Base-by-base conservation (phyloP, 2,888 invertebrate genomes). In the Beris morrisii region DNA sequence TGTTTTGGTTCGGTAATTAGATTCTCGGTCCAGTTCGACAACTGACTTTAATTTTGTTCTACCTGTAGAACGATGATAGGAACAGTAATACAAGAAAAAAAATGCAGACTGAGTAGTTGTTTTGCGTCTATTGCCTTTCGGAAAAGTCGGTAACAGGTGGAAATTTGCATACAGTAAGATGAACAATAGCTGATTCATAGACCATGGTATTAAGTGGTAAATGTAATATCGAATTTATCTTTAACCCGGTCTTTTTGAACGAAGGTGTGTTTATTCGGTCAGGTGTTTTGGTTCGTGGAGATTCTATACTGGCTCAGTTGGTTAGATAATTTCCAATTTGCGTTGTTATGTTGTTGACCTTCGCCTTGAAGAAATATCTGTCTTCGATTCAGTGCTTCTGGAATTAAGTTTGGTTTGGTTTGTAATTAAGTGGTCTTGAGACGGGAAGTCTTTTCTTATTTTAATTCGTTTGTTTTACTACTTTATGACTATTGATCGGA, bases 1-100 rank as follows among this genome's bases (percentile, higher is more conserved):
- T 22, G 59, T 59, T 59, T 48, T 48, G 59, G 59, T 59, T 48
- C 59, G 59, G 32, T 59, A 59, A 58, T 59, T 59, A 46, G 32
- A 31, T 32, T 50, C 28, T 7, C 50, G 50, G 13, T 15, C 13
- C 9, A 15, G 9, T 50, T 15, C 13, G 50, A 50, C 50, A 50
- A 15, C 50, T 12, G 15, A 50, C 15, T 28, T 28, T 50, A 15
- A 6, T 48, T 13, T 15, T n/a, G 9, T 15, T 15, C 5, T 15
- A 48, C 48, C 13, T 48, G 48, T 48, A 48, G 13, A 48, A 15
- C 13, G n/a, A 13, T 13, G 48, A 48, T n/a, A 12, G 3, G 6
- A 48, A 48, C 2, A 7, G 4, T 31, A 28, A 31, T 31, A 54
- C 5, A 31, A 32, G 1, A 6, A 31, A 22, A 22, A 28, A 7